Evolutionary conservation across 2,888 invertebrate species (phyloP), one percentile per base, ranked within the genome.

Genomic region (Keiferia lycopersicella): DNA sequence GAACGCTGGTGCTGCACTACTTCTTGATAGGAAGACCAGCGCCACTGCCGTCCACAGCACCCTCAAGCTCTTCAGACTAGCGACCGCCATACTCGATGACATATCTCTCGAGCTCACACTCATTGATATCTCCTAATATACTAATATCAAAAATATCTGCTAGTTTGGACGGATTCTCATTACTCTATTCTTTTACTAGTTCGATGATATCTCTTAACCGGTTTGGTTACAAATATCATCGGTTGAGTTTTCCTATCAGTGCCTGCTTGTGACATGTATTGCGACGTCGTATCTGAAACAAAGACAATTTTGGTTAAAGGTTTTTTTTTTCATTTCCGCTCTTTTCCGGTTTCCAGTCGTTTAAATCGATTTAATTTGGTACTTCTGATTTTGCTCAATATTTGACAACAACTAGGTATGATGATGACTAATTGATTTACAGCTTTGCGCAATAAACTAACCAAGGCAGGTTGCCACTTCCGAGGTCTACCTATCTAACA

Each of bases 1-100:
- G 73, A 87, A 87, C 70, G 87, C 72, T 14, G 91, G 91, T 50
- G 91, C 91, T 14, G 90, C 91, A 67, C 88, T 84, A 66, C 83
- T 84, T 70, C 82, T 83, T 59, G 83, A 83, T 18, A 88, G 75
- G 67, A 86, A 80, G 59, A 86, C 81, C 70, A 89, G 72, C 59
- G 78, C 80, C 66, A 76, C 74, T 71, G 73, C 73, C 71, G 82
- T 81, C 84, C 85, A 84, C 61, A 85, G 65, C 78, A 87, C 79
- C 79, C 88, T 82, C 75, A 89, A 73, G 73, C 79, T 83, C 69
- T 80, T 85, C 72, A 85, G 73, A 72, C 79, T 84, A 45, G 82
- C 68, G 53, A 78, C 76, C 80, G 83, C 85, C 91, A 89, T 91
- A 12, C 34, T 74, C 70, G 78, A 68, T 73, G 74, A 76, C 74